These are phyloP conservation scores for Montipora foliosa DNA, from an alignment of 64 coral and sea anemone genomes.

Conservation along the genomic window DNA sequence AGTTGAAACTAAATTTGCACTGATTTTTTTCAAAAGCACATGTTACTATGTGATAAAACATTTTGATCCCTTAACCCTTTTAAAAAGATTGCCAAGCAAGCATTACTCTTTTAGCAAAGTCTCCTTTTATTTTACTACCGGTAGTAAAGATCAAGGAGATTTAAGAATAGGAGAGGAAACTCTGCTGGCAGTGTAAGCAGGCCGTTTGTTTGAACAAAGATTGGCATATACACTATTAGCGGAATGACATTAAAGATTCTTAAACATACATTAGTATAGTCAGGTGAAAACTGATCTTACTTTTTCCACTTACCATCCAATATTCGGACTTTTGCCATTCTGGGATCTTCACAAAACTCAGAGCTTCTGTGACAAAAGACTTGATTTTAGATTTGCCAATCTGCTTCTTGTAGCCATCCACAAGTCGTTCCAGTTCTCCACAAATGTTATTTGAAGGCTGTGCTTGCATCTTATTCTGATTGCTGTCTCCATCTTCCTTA, in stretches of 20 bases:
- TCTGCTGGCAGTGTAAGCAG: no score
- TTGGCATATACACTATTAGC: no score
- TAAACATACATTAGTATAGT: neutral
- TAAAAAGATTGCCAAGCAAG: neutral
- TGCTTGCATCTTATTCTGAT: neutral
- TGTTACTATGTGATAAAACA: no score
- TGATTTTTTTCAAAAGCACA: no score
- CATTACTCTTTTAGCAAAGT: neutral
- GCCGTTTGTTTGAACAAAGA: no score
- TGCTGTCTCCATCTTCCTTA: neutral
- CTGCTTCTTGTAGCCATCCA: conserved; percentile 76
- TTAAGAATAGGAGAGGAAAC: neutral
- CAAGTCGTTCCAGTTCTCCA: conserved; percentile 78
- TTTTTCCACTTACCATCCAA: conserved; percentile 70
- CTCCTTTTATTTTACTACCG: no score
- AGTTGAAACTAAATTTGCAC: neutral
- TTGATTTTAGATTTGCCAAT: conserved; percentile 78
- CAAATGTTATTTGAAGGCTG: neutral
- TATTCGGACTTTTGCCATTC: conserved; percentile 89
- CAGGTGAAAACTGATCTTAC: neutral
- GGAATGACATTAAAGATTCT: neutral
- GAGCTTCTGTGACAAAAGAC: conserved; percentile 72
- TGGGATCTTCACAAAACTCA: conserved; percentile 81
- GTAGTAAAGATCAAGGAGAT: neutral
- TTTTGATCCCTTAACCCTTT: neutral